Evolutionary conservation across 2,888 invertebrate genomes (phyloP), one percentile per base, ranked within the genome.

Genomic region (Neoaliturus tenellus): DNA sequence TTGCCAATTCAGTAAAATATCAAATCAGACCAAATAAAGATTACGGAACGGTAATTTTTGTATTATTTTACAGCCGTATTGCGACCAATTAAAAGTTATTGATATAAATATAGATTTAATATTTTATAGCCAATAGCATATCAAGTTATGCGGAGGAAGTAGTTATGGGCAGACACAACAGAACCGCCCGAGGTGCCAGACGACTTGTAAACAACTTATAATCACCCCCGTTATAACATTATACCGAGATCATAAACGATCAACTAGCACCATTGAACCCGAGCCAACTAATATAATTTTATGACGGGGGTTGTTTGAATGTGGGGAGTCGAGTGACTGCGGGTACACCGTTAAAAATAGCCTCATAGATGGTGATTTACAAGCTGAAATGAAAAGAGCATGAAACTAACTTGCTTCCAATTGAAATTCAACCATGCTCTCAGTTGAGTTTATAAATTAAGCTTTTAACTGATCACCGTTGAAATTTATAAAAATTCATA

Each of bases 221-320:
- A 62, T 62, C 62, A 62, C 62, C 28, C 62, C 62, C 10, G 20
- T 62, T 28, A 62, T 62, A 62, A 62, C 62, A 28, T 62, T 62
- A 62, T 62, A n/a, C 62, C 62, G 28, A 62, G 62, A 62, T 62
- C 62, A 62, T 62, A 62, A 62, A 62, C 62, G 62, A 12, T 25
- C n/a, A 31, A 62, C 62, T 28, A 28, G 14, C 31, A 62, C 3
- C 17, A 17, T 62, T 62, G 62, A 62, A 31, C 62, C 4, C 14
- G 5, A 62, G 62, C 62, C 62, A 62, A 62, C 62, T 31, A 62
- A 62, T 62, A 62, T 62, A 28, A 31, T 62, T 31, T 62, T 62
- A 62, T 12, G 28, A n/a, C 31, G 14, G 51, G n/a, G 62, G 62
- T 62, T 62, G 62, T 62, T 62, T 5, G 62, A 25, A 8, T 55